Evolutionary conservation across 1,140 invertebrate genomes (phyloP).

Genomic region (Philaenus spumarius): DNA sequence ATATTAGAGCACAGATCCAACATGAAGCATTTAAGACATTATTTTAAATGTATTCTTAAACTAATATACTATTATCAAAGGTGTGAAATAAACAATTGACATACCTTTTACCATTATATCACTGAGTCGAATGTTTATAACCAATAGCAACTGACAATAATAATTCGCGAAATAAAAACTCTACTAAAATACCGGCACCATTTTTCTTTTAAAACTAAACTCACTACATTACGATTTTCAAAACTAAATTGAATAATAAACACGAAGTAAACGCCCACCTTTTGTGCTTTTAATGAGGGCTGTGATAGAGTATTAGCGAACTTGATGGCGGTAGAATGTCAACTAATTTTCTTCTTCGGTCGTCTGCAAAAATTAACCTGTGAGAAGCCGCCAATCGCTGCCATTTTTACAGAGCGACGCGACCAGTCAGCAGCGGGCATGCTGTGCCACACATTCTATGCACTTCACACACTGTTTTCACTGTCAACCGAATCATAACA

Average conservation of each 20-base stretch:
- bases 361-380: constrained; percentile 43
- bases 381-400: constrained; percentile 37
- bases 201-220: constrained; percentile 29
- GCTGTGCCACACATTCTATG: background rate
- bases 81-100: background rate
- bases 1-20: background rate
- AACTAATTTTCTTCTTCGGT: constrained; percentile 47
- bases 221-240: constrained; percentile 26
- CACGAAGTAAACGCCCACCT: constrained; percentile 36
- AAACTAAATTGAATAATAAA: constrained; percentile 14
- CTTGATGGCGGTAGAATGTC: constrained; percentile 35
- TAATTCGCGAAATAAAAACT: constrained; percentile 19
- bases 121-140: constrained; percentile 14
- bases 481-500: background rate
- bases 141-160: constrained; percentile 21
- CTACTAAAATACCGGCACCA: constrained; percentile 23
- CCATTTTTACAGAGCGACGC: constrained; percentile 44
- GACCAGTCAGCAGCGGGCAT: constrained; percentile 22
- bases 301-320: constrained; percentile 35
- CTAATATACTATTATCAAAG: background rate
- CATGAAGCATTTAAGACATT: background rate
- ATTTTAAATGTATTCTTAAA: background rate
- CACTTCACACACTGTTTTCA: background rate
- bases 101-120: constrained; percentile 12
- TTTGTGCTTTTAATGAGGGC: constrained; percentile 38